A percentile compares a stretch with the other conserved stretches of the same genome.
phyloP scores from a whole-genome alignment of 2,113 vertebrate genomes.

The Pseudorasbora parva region DNA sequence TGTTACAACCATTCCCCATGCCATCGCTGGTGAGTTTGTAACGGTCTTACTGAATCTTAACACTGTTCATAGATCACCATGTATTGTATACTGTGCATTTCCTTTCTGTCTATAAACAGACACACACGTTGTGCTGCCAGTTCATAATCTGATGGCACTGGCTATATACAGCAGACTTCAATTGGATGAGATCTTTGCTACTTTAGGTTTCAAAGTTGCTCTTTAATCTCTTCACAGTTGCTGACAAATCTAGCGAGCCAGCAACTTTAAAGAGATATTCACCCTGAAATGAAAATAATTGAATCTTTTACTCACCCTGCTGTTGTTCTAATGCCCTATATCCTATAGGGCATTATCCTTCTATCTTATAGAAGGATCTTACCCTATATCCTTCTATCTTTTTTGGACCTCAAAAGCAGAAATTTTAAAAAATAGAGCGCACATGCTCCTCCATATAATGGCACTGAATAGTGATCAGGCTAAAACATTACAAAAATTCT shows the following conservation, averaged over 20 bases:
- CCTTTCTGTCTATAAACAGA: not conserved
- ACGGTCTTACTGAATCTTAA: not conserved
- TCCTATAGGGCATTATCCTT: too few species aligned
- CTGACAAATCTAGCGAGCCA: not conserved
- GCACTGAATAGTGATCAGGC: too few species aligned
- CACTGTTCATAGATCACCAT: not conserved
- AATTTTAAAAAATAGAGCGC: too few species aligned
- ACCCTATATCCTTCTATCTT: too few species aligned
- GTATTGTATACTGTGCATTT: not conserved
- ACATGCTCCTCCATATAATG: too few species aligned
- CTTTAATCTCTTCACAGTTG: slow-evolving; percentile 62
- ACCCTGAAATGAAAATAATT: too few species aligned
- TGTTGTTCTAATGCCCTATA: too few species aligned
- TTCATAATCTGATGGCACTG: slow-evolving; percentile 63
- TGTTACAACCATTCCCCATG: slow-evolving; percentile 84
- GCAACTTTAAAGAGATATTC: not conserved
- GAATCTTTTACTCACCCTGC: too few species aligned
- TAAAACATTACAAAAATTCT: too few species aligned
- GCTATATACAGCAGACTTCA: slow-evolving; percentile 68
- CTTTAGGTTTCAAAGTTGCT: slow-evolving; percentile 58
- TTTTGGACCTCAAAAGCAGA: too few species aligned
- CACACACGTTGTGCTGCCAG: slow-evolving; percentile 8
- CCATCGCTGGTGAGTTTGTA: slow-evolving; percentile 82
- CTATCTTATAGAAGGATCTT: too few species aligned
- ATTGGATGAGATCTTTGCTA: slow-evolving; percentile 69